These are phyloP conservation scores for Melinaea marsaeus DNA, from an alignment of 2,888 invertebrate genomes.

Conservation along the genomic window DNA sequence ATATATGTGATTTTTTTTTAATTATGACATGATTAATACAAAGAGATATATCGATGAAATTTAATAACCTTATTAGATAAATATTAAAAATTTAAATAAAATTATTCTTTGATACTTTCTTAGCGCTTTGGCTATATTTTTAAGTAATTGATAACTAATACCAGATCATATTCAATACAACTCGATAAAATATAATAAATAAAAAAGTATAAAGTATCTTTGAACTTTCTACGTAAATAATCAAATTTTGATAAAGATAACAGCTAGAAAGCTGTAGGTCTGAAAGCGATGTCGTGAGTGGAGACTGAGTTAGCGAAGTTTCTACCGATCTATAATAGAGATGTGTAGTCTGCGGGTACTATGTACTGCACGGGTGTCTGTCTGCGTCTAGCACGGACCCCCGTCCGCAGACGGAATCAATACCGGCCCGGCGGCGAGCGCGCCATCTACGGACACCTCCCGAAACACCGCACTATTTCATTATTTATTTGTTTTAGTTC, in stretches of 20 bases:
- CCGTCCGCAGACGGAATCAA: conserved; percentile 67
- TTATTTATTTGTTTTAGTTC: not conserved
- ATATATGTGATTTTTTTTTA: conserved; percentile 9
- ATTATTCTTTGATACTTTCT: too few relatives aligned
- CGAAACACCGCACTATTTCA: conserved; percentile 28
- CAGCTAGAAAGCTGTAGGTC: conserved; percentile 53
- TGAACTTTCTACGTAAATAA: conserved; percentile 38
- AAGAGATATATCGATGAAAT: too few relatives aligned
- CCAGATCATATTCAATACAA: too few relatives aligned
- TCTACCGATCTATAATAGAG: conserved; percentile 30
- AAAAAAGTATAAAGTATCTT: conserved; percentile 2
- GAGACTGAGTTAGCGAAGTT: conserved; percentile 52
- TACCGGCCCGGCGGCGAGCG: conserved; percentile 52
- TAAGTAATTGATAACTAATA: too few relatives aligned
- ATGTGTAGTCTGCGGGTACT: conserved; percentile 9
- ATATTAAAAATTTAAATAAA: too few relatives aligned
- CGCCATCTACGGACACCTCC: conserved; percentile 51
- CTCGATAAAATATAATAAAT: too few relatives aligned
- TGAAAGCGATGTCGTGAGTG: conserved; percentile 54
- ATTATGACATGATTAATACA: not conserved
- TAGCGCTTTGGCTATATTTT: too few relatives aligned
- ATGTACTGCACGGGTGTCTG: conserved; percentile 43
- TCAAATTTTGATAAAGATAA: conserved; percentile 44
- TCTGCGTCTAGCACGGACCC: conserved; percentile 57
- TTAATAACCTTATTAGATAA: too few relatives aligned